phyloP scores from a whole-genome alignment of 2,888 invertebrate genomes.

The Acrocera orbiculus region DNA sequence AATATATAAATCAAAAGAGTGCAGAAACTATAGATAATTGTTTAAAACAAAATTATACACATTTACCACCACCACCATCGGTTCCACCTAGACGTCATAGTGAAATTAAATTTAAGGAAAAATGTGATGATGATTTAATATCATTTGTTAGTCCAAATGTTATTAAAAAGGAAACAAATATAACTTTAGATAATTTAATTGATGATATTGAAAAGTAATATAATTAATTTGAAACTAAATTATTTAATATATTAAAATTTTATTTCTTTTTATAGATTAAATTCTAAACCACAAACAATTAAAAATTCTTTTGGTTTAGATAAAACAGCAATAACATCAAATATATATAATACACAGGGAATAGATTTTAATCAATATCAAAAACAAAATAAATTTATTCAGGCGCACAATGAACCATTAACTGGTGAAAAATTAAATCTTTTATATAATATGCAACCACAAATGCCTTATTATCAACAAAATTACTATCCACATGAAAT shows the following conservation, averaged over 20 bases:
- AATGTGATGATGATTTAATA: constrained; percentile 42
- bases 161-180: constrained; percentile 32
- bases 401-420: constrained; percentile 22
- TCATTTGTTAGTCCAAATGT: constrained; percentile 51
- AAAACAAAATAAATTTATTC: too few relatives aligned
- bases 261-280: constrained; percentile 7
- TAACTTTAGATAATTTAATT: constrained; percentile 42
- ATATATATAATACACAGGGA: too few relatives aligned
- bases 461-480: constrained; percentile 6
- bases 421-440: constrained; percentile 26
- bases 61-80: constrained; percentile 26
- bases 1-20: too few relatives aligned
- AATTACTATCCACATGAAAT: constrained; percentile 1
- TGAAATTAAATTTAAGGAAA: constrained; percentile 12
- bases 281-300: constrained; percentile 3
- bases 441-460: constrained; percentile 25
- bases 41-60: constrained; percentile 10
- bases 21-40: background rate
- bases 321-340: too few relatives aligned
- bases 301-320: constrained; percentile 20
- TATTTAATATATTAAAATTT: background rate
- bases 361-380: too few relatives aligned
- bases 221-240: background rate
- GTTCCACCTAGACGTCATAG: constrained; percentile 18
- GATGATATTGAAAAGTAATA: constrained; percentile 36